Conservation (phyloP, 2,888 invertebrate genomes). For the Diarsia brunnea region DNA sequence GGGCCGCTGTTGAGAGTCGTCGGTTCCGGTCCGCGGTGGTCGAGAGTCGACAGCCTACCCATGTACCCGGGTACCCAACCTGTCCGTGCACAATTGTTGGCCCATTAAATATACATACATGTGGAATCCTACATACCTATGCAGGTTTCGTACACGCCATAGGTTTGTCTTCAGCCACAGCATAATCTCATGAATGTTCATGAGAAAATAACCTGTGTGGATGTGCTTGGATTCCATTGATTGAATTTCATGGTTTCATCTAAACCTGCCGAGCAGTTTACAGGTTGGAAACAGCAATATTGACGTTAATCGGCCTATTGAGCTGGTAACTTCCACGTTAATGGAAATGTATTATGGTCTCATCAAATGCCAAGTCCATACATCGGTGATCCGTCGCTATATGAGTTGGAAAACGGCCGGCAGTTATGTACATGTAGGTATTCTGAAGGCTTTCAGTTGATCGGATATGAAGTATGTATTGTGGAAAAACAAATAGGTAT, state of each 20-base stretch:
- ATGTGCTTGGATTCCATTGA: constrained; percentile 11
- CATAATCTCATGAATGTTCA: constrained; percentile 1
- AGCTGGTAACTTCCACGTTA: background rate
- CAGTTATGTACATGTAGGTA: background rate
- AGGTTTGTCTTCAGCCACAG: background rate
- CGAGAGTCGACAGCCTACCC: constrained; percentile 8
- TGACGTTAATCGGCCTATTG: background rate
- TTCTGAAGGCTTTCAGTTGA: constrained; percentile 20
- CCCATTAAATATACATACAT: constrained; percentile 22
- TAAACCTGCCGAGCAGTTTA: background rate
- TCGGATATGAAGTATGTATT: constrained; percentile 48
- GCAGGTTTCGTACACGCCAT: background rate
- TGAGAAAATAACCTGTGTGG: background rate
- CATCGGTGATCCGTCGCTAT: constrained; percentile 19
- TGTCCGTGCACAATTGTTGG: constrained; percentile 58
- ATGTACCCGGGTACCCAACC: constrained; percentile 23
- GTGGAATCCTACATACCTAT: background rate
- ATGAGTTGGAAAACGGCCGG: constrained; percentile 7
- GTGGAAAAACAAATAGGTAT: constrained; percentile 29
- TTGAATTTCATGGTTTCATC: background rate
- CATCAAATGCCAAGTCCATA: constrained; percentile 40
- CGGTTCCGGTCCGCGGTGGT: constrained; percentile 63
- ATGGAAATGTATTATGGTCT: constrained; percentile 9
- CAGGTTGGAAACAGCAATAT: background rate
- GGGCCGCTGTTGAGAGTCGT: constrained; percentile 69